These are phyloP conservation scores for Sitobion miscanthi DNA, from an alignment of 1,140 invertebrate species.

Conservation along the genomic window DNA sequence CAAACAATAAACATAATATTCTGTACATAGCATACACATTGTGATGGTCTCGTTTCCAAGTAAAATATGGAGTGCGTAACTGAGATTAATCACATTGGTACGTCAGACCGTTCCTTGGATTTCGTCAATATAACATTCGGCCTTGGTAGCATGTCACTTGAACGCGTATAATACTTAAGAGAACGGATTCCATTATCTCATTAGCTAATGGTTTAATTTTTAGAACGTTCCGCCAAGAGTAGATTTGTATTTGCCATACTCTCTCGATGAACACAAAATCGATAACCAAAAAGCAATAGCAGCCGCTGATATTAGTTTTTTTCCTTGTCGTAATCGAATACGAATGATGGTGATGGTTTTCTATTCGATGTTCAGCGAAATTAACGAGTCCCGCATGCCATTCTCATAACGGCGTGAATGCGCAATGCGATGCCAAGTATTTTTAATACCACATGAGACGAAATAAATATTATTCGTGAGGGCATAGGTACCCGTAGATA, in stretches of 20 bases:
- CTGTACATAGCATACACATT: background rate
- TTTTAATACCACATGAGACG: background rate
- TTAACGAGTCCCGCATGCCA: background rate
- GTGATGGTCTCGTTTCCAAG: background rate
- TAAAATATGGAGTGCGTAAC: background rate
- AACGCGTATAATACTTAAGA: background rate
- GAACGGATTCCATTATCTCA: background rate
- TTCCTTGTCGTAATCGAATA: background rate
- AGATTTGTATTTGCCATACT: background rate
- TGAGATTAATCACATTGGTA: background rate
- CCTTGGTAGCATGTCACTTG: background rate
- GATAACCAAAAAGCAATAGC: background rate
- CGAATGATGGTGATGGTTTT: background rate
- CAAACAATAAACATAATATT: background rate
- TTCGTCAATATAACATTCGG: background rate
- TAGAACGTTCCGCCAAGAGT: background rate
- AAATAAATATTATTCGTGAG: constrained; percentile 15
- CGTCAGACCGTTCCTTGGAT: background rate
- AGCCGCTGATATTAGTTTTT: background rate
- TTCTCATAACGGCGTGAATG: background rate
- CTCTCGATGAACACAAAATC: background rate
- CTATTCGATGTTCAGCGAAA: background rate
- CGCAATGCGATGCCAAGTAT: background rate
- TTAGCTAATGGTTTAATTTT: constrained; percentile 32
- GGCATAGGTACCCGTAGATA: background rate